phyloP scores from a whole-genome alignment of 2,888 invertebrate genomes.

The Willowsia nigromaculata region DNA sequence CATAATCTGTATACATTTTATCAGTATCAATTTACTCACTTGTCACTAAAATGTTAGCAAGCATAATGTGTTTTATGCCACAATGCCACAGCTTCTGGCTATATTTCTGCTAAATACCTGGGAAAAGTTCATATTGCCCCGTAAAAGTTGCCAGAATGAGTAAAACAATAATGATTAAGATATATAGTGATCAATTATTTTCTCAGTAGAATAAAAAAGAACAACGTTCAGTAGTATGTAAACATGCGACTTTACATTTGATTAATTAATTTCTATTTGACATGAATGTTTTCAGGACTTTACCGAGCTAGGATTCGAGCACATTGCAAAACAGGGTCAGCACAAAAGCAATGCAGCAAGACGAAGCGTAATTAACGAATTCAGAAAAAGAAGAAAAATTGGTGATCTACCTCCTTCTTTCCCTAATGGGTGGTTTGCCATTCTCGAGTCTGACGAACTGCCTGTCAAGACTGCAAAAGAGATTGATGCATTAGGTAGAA shows the following conservation, averaged over 20 bases:
- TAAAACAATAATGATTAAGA: neutral
- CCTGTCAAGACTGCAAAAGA: constrained; percentile 83
- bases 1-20: neutral
- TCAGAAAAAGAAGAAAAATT: constrained; percentile 84
- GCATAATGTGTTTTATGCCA: neutral
- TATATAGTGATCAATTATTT: neutral
- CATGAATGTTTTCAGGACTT: constrained; percentile 73
- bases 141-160: neutral
- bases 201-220: no score
- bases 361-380: constrained; percentile 79
- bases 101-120: neutral
- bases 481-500: constrained; percentile 85
- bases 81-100: neutral
- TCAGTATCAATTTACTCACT: neutral
- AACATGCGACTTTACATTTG: no score
- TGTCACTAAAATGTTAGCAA: neutral
- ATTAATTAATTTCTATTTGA: neutral
- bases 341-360: constrained; percentile 69
- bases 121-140: neutral
- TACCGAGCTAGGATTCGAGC: constrained; percentile 77
- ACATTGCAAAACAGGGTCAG: constrained; percentile 51
- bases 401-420: constrained; percentile 90
- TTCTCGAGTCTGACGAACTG: constrained; percentile 86
- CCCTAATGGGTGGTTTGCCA: constrained; percentile 94
- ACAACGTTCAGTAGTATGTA: no score